Percentiles rank a stretch among this genome's conserved stretches.
These are phyloP conservation scores for Apamea crenata DNA, from an alignment of 2,888 invertebrate genomes.

Conservation along the genomic window DNA sequence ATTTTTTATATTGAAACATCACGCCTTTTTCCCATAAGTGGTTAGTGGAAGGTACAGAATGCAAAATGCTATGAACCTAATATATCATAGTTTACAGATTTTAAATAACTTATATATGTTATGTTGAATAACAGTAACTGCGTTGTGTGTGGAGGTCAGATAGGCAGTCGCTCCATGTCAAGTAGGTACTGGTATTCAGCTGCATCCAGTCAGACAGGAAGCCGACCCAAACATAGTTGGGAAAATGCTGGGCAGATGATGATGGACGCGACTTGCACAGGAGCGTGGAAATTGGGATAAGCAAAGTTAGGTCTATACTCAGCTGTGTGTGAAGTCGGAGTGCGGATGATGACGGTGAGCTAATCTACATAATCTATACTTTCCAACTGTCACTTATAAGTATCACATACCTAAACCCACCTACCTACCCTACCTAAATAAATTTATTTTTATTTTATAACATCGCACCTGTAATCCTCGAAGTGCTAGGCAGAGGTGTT, in stretches of 20 bases:
- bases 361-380: background rate
- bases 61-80: background rate
- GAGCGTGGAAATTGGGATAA: background rate
- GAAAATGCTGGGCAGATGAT: background rate
- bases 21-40: background rate
- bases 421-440: too few species aligned
- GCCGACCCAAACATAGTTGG: background rate
- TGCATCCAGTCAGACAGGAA: background rate
- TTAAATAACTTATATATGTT: too few species aligned
- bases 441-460: too few species aligned
- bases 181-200: background rate
- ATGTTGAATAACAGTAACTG: background rate
- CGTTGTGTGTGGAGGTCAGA: background rate
- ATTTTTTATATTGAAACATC: background rate
- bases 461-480: too few species aligned
- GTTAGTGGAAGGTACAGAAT: background rate
- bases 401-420: too few species aligned
- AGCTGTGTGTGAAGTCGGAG: background rate
- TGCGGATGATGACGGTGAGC: background rate
- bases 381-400: background rate
- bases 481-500: too few species aligned
- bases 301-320: background rate
- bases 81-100: background rate
- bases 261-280: background rate
- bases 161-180: background rate